Evolutionary conservation across 2,888 invertebrate species (phyloP), one percentile per base, ranked within the genome.

Genomic region (Ennomos erosarius): DNA sequence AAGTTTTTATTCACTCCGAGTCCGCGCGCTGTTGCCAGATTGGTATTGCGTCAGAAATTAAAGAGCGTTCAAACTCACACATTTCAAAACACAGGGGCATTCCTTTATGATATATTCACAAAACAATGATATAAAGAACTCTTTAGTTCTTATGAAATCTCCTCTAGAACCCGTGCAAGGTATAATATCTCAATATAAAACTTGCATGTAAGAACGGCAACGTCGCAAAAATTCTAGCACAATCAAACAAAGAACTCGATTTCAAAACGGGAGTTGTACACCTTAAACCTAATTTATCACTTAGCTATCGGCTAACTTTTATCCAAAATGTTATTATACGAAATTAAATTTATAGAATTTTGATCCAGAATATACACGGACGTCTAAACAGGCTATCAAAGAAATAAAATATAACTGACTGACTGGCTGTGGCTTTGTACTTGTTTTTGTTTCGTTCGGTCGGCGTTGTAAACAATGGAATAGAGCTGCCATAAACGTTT

Each of bases 11-110:
- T 90, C 84, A 91, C 70, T 85, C 84, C 69, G 81, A 87, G 71
- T 84, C 82, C 73, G 79, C 70, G 88, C 90, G 84, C 80, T 88
- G 91, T 90, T 91, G 91, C 90, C 91, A 90, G 85, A 83, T 86
- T 75, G 89, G 76, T 85, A 86, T 92, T 91, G 91, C 91, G 85
- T 92, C 91, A 92, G 92, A 90, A 75, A 88, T 65, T 83, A 75
- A 74, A 79, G 73, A 86, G 70, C 81, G 85, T 87, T 89, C 88
- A 84, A 81, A 83, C 71, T 72, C 77, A 86, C 79, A 84, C 90
- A 90, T 90, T 87, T 89, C 90, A 87, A 79, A 68, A 79, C 80
- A 84, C 79, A 80, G 76, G 66, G 81, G 73, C 88, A 88, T 88
- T 76, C 86, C 84, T 87, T 81, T 70, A 57, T 59, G 45, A 68